These are phyloP conservation scores for Troides aeacus DNA, from an alignment of 2,888 invertebrate species.

Conservation along the genomic window DNA sequence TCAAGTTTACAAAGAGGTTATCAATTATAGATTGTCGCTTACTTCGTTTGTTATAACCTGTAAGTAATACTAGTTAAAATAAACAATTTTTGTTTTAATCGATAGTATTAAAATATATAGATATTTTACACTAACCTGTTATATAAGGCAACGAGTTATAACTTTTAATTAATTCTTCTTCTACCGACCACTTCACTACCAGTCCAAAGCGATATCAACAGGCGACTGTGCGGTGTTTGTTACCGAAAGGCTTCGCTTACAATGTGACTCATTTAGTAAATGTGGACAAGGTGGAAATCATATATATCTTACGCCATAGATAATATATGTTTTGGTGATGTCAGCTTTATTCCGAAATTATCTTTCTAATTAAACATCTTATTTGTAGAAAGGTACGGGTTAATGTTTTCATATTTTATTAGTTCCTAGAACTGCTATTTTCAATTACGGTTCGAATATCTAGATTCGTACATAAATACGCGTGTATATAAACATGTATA, in stretches of 20 bases:
- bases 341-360: background rate
- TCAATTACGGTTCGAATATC: no score
- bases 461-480: no score
- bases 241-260: conserved; percentile 11
- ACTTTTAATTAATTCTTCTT: conserved; percentile 6
- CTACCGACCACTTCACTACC: conserved; percentile 16
- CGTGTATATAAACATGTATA: no score
- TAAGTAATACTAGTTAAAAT: background rate
- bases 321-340: background rate
- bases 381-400: background rate
- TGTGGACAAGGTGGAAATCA: conserved; percentile 7
- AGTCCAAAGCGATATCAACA: conserved; percentile 17
- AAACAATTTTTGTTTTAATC: background rate
- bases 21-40: background rate
- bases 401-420: background rate
- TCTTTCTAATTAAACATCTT: background rate
- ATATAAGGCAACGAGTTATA: background rate
- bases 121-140: conserved; percentile 14
- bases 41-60: background rate
- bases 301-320: background rate
- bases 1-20: background rate
- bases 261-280: conserved; percentile 7
- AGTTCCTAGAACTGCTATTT: background rate
- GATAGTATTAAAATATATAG: background rate
- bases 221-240: conserved; percentile 23